Percentiles rank a stretch among this genome's conserved stretches.
Evolutionary conservation across 2,113 vertebrate species (phyloP).

Genomic region (Scomber scombrus): DNA sequence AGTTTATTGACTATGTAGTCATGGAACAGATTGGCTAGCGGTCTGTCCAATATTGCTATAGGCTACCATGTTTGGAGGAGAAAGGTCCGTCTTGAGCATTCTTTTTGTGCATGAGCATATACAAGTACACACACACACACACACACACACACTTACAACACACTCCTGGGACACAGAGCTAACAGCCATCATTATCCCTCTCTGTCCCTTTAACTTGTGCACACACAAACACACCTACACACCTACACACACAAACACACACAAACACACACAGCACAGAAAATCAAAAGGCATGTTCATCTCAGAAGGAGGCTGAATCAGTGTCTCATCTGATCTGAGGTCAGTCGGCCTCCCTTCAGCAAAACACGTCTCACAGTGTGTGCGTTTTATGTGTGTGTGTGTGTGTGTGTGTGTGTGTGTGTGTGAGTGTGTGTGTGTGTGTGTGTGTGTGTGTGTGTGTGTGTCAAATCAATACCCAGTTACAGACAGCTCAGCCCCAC

Average conservation of each 20-base stretch:
- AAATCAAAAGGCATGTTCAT: slow-evolving; percentile 61
- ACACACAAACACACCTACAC: slow-evolving; percentile 23
- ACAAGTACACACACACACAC: background rate
- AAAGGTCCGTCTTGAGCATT: slow-evolving; percentile 40
- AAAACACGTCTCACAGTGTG: slow-evolving; percentile 35
- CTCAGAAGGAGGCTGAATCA: slow-evolving; percentile 48
- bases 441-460: background rate
- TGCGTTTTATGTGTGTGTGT: slow-evolving; percentile 20
- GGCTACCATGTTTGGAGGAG: slow-evolving; percentile 16
- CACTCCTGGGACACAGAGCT: slow-evolving; percentile 7
- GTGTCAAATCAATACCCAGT: slow-evolving; percentile 70
- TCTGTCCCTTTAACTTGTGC: slow-evolving; percentile 5
- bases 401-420: slow-evolving; percentile 17
- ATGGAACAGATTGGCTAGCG: background rate
- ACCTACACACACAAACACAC: background rate
- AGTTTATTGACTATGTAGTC: background rate
- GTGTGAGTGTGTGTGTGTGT: slow-evolving; percentile 1
- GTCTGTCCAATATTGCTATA: slow-evolving; percentile 7
- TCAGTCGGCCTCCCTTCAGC: slow-evolving; percentile 53
- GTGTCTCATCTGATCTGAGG: slow-evolving; percentile 57
- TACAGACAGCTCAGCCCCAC: slow-evolving; percentile 55
- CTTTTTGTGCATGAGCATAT: background rate
- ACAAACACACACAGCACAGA: background rate
- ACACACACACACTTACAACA: background rate
- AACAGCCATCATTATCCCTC: slow-evolving; percentile 42